These are phyloP conservation scores for Hypercompe scribonia DNA, from an alignment of 2,888 invertebrate genomes.

Conservation along the genomic window DNA sequence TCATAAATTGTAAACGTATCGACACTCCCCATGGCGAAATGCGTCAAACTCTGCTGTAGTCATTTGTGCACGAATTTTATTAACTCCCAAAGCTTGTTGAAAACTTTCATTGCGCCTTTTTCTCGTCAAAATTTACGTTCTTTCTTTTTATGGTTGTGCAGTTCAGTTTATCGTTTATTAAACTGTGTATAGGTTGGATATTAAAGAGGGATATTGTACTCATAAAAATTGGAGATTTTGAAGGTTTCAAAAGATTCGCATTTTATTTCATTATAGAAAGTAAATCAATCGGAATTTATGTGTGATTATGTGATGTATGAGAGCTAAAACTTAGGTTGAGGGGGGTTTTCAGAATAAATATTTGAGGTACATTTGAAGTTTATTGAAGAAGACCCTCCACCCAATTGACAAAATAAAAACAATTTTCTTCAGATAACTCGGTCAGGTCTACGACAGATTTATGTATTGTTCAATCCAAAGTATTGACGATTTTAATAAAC, in stretches of 20 bases:
- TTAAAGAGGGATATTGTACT: slow-evolving; percentile 54
- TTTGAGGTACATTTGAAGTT: background rate
- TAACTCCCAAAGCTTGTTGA: slow-evolving; percentile 73
- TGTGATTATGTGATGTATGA: slow-evolving; percentile 44
- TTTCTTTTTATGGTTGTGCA: slow-evolving; percentile 67
- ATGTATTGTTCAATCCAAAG: background rate
- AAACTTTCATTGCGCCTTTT: slow-evolving; percentile 65
- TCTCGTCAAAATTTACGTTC: slow-evolving; percentile 72
- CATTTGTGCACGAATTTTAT: slow-evolving; percentile 83
- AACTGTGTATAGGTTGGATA: slow-evolving; percentile 72
- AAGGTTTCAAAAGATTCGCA: slow-evolving; percentile 33
- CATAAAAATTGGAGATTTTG: slow-evolving; percentile 48
- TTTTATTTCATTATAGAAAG: slow-evolving; percentile 46
- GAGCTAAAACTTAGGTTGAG: slow-evolving; percentile 20
- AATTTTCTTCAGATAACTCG: background rate
- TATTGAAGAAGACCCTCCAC: background rate
- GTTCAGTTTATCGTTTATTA: slow-evolving; percentile 76
- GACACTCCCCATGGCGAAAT: slow-evolving; percentile 56
- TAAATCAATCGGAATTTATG: slow-evolving; percentile 46
- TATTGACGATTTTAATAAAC: background rate
- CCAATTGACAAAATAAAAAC: background rate
- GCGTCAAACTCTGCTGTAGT: slow-evolving; percentile 74
- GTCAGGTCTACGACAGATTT: background rate
- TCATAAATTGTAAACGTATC: slow-evolving; percentile 2
- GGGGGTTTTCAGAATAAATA: background rate